Base-by-base conservation (phyloP, 92 coral and sea anemone species). In the Micromussa lordhowensis region DNA sequence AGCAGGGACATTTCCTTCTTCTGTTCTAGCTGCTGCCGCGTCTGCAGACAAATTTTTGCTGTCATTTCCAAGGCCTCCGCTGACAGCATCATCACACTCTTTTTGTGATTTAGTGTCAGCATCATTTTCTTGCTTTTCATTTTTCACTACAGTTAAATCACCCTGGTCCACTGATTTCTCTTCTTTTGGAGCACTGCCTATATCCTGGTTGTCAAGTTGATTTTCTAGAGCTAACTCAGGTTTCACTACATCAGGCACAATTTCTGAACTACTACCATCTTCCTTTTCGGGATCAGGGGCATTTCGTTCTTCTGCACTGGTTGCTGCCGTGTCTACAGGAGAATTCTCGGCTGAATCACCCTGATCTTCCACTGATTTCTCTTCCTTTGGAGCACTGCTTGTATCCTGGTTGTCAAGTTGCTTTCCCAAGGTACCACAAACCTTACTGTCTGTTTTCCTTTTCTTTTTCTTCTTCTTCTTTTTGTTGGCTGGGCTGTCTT, bases 381-480 rank as follows among this genome's bases (percentile, higher is more conserved):
- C 75, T 66, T 68, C 61, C n/a, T 48, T 75, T n/a, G 36, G 49
- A 69, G n/a, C 19, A 44, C 48, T 22, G 26, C 38, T 4, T 35
- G 4, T 4, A 2, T 58, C 57, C 19, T 68, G 85, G 32, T n/a
- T 11, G 38, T 26, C 61, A 26, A 24, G 36, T n/a, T 38, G 75
- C 30, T 64, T 36, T 81, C n/a, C 26, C 85, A 35, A 5, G 12
- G 70, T 22, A 48, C 69, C 63, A 6, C 5, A 30, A 9, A 30
- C 40, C 5, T 3, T 17, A 19, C 40, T 69, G 9, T 12, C 75
- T 12, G 35, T 69, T 31, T 68, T 19, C 55, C 21, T 69, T 82
- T 70, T 82, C 86, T 32, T 51, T 12, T 70, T 81, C 35, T 81
- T 66, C 11, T 81, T 82, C 5, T 38, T 82, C 77, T 82, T 82